These are phyloP conservation scores for Thomomys bottae DNA, from an alignment of 2,113 vertebrate species.

Conservation along the genomic window DNA sequence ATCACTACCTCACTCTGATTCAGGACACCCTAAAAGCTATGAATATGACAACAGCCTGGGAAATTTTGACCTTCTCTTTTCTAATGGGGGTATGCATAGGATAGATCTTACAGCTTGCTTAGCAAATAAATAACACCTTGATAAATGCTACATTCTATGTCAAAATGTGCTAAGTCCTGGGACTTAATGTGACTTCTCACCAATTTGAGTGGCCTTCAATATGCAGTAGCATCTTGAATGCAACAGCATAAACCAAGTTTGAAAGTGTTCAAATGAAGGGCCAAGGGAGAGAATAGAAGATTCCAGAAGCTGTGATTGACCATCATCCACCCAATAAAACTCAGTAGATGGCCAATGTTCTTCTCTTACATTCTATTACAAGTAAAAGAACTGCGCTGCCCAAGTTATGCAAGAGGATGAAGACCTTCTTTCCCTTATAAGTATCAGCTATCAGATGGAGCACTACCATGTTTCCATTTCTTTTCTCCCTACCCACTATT, in stretches of 20 bases:
- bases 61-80: neutral
- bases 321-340: neutral
- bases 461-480: neutral
- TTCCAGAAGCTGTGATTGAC: neutral
- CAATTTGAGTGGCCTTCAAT: neutral
- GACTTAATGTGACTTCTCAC: neutral
- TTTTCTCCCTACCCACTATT: neutral
- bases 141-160: neutral
- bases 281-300: no score
- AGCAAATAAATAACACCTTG: neutral
- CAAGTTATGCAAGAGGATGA: neutral
- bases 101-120: no score
- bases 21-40: neutral
- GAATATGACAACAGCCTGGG: neutral
- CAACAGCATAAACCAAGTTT: neutral
- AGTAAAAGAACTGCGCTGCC: neutral
- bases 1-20: neutral
- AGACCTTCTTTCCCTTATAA: neutral
- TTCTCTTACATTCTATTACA: neutral
- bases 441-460: neutral
- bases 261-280: neutral
- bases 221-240: slow-evolving; percentile 18
- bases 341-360: neutral
- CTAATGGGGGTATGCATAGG: neutral
- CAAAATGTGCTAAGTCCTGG: neutral